A percentile compares a stretch with the other conserved stretches of the same genome.
Evolutionary conservation across 2,113 vertebrate genomes (phyloP).

Genomic region (Reinhardtius hippoglossoides): DNA sequence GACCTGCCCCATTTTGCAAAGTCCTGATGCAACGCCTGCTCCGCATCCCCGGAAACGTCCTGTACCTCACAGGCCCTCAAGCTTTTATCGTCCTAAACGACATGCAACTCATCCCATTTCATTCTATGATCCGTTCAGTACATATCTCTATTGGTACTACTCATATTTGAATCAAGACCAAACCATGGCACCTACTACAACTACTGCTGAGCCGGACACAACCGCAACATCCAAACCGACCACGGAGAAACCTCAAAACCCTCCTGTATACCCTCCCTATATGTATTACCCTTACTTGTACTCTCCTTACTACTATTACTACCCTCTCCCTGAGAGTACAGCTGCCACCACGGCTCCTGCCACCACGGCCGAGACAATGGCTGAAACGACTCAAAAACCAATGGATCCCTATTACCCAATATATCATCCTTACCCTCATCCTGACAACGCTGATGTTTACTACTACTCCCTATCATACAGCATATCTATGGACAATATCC

Average conservation of each 20-base stretch:
- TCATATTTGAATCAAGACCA: not conserved
- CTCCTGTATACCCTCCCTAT: not conserved
- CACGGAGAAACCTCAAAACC: too few species aligned
- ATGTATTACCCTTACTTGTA: not conserved
- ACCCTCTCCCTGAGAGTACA: not conserved
- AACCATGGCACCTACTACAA: not conserved
- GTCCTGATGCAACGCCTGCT: not conserved
- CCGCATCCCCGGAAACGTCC: not conserved
- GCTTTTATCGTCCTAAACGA: not conserved
- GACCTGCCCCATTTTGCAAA: slow-evolving; percentile 11
- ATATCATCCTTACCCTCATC: slow-evolving; percentile 5
- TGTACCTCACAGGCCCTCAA: not conserved
- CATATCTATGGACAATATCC: not conserved
- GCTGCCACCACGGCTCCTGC: not conserved
- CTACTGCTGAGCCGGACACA: too few species aligned
- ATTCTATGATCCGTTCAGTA: not conserved
- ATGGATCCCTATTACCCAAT: not conserved
- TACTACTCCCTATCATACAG: not conserved
- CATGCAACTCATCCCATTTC: rapidly evolving
- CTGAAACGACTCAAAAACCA: not conserved
- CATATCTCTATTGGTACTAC: slow-evolving; percentile 1
- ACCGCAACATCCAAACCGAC: too few species aligned
- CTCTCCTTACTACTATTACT: not conserved
- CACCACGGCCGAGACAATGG: too few species aligned
- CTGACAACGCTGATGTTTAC: not conserved